These are phyloP conservation scores for Anagrus nilaparvatae DNA, from an alignment of 1,140 invertebrate genomes.

Conservation along the genomic window DNA sequence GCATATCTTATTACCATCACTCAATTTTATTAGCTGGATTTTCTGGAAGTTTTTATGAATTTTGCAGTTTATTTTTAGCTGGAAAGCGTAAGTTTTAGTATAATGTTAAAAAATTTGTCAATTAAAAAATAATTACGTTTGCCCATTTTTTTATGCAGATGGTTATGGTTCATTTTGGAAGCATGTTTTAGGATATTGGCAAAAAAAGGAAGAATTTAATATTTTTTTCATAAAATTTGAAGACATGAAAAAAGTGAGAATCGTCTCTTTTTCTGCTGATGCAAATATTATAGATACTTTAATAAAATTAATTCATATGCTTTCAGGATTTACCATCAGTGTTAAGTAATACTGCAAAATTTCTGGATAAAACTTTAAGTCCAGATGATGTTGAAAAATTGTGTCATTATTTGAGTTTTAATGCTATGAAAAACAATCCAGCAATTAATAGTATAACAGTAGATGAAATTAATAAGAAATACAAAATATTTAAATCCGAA, in stretches of 20 bases:
- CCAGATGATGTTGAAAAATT: constrained; percentile 44
- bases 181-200: constrained; percentile 50
- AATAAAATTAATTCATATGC: background rate
- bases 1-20: constrained; percentile 63
- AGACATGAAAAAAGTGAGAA: constrained; percentile 50
- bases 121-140: too few species aligned
- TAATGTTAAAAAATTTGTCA: too few species aligned
- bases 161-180: constrained; percentile 50
- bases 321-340: constrained; percentile 45
- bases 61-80: constrained; percentile 52
- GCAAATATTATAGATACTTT: background rate
- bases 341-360: constrained; percentile 48
- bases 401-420: constrained; percentile 51
- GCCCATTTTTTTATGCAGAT: constrained; percentile 33
- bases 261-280: too few species aligned
- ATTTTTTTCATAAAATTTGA: constrained; percentile 55
- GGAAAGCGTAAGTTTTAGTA: too few species aligned
- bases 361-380: constrained; percentile 44
- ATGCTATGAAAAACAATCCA: constrained; percentile 60
- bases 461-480: constrained; percentile 35
- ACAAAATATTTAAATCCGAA: constrained; percentile 33
- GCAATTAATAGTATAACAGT: constrained; percentile 55
- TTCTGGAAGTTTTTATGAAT: constrained; percentile 50
- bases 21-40: constrained; percentile 48
- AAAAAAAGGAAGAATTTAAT: constrained; percentile 42